Conservation (phyloP, 2,888 invertebrate species). For the Drosophila koepferae region DNA sequence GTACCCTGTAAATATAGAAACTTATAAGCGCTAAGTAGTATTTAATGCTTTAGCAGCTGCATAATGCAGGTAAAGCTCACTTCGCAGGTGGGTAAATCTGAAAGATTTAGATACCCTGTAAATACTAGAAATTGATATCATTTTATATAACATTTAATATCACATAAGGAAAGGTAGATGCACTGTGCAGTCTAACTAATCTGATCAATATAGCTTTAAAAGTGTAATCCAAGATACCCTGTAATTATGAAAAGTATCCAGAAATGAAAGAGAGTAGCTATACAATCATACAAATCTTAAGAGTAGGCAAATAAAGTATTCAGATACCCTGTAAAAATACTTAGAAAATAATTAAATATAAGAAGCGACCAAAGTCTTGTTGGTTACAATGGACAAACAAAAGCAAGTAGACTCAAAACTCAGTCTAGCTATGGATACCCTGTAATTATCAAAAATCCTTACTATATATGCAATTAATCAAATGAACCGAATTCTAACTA, state of each 20-base stretch:
- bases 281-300: too few species aligned
- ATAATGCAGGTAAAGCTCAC: neutral
- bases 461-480: too few species aligned
- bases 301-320: too few species aligned
- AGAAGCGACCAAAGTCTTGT: accelerated
- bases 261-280: too few species aligned
- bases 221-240: neutral
- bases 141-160: neutral
- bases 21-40: accelerated
- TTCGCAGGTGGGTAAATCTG: neutral
- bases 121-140: neutral
- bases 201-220: neutral
- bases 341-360: neutral
- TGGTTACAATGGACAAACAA: neutral
- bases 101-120: slow-evolving; percentile 2
- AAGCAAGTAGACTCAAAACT: neutral
- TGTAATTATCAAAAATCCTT: neutral
- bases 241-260: neutral
- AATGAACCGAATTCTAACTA: too few species aligned
- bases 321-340: neutral
- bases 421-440: neutral
- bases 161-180: neutral
- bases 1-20: neutral
- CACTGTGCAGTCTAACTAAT: too few species aligned
- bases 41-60: accelerated